Conservation (phyloP, 2,797 vertebrate genomes). For the Aselliscus stoliczkanus region DNA sequence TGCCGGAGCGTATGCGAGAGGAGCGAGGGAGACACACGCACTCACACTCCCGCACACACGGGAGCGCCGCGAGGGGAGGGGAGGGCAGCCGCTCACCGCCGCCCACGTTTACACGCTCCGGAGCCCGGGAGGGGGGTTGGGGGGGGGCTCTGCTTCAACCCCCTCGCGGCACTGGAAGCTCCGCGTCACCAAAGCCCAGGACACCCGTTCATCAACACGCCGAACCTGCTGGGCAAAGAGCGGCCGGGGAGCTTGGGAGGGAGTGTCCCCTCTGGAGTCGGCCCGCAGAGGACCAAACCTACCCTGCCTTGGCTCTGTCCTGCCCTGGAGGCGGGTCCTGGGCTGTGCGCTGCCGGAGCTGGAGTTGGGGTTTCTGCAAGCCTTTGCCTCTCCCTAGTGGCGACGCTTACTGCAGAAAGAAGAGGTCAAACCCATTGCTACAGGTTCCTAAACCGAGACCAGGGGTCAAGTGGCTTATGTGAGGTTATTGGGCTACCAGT, state of each 20-base stretch:
- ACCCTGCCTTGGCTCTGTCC: neutral
- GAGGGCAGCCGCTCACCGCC: slow-evolving; percentile 46
- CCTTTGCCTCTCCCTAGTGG: slow-evolving; percentile 71
- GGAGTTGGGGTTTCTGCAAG: slow-evolving; percentile 5
- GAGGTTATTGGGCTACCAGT: neutral
- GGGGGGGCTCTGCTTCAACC: neutral
- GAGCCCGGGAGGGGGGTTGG: neutral
- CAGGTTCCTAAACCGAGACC: slow-evolving; percentile 65
- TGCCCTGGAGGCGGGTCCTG: neutral
- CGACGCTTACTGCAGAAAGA: neutral
- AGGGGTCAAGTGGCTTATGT: neutral
- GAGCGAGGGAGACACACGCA: slow-evolving; percentile 35
- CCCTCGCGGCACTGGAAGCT: neutral
- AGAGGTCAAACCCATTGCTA: slow-evolving; percentile 61
- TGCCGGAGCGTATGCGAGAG: slow-evolving; percentile 16
- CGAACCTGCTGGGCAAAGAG: neutral
- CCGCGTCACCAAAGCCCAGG: slow-evolving; percentile 8
- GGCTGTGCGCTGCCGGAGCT: neutral
- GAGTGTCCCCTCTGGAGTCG: neutral
- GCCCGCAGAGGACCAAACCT: neutral
- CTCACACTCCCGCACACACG: slow-evolving; percentile 80
- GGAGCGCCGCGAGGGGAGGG: slow-evolving; percentile 80
- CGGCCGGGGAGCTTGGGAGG: accelerated
- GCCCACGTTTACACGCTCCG: slow-evolving; percentile 59
- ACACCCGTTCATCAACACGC: neutral